Evolutionary conservation across 2,888 invertebrate species (phyloP).

Genomic region (Heteropelma amictum): DNA sequence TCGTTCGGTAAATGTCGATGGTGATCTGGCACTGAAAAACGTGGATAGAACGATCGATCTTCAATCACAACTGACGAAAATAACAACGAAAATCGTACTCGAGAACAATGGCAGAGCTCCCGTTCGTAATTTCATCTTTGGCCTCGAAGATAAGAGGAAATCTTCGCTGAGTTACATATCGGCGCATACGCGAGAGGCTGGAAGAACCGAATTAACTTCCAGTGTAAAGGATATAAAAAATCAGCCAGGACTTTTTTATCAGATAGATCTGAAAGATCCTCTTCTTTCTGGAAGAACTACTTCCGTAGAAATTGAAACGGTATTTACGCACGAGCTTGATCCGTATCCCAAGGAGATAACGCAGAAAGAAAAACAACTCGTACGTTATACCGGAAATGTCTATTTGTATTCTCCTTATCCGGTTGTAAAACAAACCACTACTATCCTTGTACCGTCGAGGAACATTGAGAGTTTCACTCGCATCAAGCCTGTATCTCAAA

Average conservation of each 20-base stretch:
- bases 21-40: slow-evolving; percentile 86
- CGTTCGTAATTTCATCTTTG: slow-evolving; percentile 85
- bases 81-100: slow-evolving; percentile 87
- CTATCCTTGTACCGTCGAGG: slow-evolving; percentile 86
- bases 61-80: slow-evolving; percentile 92
- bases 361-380: slow-evolving; percentile 96
- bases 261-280: slow-evolving; percentile 82
- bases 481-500: slow-evolving; percentile 87
- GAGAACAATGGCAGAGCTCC: slow-evolving; percentile 89
- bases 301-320: slow-evolving; percentile 84
- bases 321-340: slow-evolving; percentile 86
- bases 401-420: slow-evolving; percentile 92
- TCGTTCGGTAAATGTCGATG: too few relatives aligned
- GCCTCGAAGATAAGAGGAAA: slow-evolving; percentile 83
- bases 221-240: too few relatives aligned
- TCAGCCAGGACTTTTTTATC: slow-evolving; percentile 80
- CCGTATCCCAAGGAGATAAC: slow-evolving; percentile 94
- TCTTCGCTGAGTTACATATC: slow-evolving; percentile 87
- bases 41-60: slow-evolving; percentile 93
- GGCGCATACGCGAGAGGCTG: slow-evolving; percentile 78
- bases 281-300: slow-evolving; percentile 81
- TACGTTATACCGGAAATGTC: slow-evolving; percentile 91
- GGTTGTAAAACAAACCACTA: slow-evolving; percentile 89
- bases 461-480: slow-evolving; percentile 91
- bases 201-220: slow-evolving; percentile 71